phyloP scores from a whole-genome alignment of 2,888 invertebrate genomes.

The Parnassius glacialis region DNA sequence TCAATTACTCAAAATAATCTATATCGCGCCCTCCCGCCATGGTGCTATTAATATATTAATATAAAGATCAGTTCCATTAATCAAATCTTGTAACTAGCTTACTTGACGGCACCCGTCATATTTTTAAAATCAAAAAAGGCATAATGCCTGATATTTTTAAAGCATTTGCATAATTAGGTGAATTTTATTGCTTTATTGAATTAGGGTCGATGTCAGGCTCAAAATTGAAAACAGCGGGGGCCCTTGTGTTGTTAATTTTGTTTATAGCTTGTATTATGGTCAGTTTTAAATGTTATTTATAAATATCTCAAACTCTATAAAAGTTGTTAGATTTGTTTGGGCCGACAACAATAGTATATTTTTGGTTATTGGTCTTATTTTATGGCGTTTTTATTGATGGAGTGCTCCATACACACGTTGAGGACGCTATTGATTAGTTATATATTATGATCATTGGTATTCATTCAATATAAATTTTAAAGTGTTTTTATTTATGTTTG shows the following conservation, averaged over 20 bases:
- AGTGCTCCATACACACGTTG: constrained; percentile 31
- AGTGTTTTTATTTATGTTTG: too few relatives aligned
- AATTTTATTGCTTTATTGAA: constrained; percentile 82
- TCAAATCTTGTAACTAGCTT: constrained; percentile 58
- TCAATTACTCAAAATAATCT: too few relatives aligned
- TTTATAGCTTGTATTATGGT: constrained; percentile 79
- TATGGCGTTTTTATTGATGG: constrained; percentile 49
- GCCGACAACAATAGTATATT: constrained; percentile 71
- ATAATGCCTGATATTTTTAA: constrained; percentile 72
- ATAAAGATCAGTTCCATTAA: constrained; percentile 54
- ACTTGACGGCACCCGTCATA: constrained; percentile 68
- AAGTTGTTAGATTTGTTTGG: constrained; percentile 65
- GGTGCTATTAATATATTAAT: not conserved
- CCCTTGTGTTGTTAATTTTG: constrained; percentile 79
- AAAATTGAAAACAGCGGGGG: constrained; percentile 80
- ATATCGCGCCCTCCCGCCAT: not conserved
- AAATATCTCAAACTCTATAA: constrained; percentile 70
- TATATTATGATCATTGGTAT: constrained; percentile 31
- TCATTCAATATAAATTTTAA: constrained; percentile 13
- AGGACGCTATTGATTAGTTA: constrained; percentile 39
- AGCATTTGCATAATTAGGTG: constrained; percentile 81
- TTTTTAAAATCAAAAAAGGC: constrained; percentile 65
- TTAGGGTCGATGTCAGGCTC: constrained; percentile 78
- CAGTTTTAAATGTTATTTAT: constrained; percentile 73
- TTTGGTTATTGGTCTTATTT: constrained; percentile 71